Conservation (phyloP, 2,113 vertebrate species). For the Brachyistius frenatus region DNA sequence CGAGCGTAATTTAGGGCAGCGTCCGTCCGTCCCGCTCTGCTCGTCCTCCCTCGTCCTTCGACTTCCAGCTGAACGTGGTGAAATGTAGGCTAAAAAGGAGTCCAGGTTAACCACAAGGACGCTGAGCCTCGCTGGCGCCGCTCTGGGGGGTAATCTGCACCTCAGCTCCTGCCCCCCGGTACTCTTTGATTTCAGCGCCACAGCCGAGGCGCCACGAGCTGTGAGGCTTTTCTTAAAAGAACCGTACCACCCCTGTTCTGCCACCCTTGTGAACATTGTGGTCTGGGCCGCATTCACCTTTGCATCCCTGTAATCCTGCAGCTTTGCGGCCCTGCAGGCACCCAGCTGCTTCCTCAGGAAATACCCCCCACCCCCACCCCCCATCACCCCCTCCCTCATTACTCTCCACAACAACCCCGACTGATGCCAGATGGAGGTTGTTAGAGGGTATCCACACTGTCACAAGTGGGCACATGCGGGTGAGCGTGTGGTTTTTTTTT, state of each 20-base stretch:
- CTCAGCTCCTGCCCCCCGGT: conserved; percentile 13
- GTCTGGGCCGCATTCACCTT: conserved; percentile 71
- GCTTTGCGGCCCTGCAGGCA: conserved; percentile 63
- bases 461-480: conserved; percentile 54
- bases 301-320: conserved; percentile 67
- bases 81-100: conserved; percentile 67
- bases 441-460: conserved; percentile 66
- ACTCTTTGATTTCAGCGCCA: conserved; percentile 12
- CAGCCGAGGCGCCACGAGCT: not conserved
- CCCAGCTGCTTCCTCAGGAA: conserved; percentile 84
- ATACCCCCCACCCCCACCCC: conserved; percentile 54
- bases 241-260: conserved; percentile 36
- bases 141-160: conserved; percentile 43
- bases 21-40: not conserved
- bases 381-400: conserved; percentile 20
- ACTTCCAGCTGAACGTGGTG: conserved; percentile 23
- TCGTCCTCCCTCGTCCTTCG: conserved; percentile 20
- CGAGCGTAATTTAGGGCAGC: not conserved
- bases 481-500: not conserved
- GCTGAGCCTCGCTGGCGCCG: conserved; percentile 15
- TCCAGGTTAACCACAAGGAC: conserved; percentile 68
- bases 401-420: conserved; percentile 47
- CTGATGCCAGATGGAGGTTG: conserved; percentile 69
- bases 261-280: conserved; percentile 48
- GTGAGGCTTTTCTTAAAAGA: conserved; percentile 19